Evolutionary conservation across 2,113 vertebrate genomes (phyloP).

Genomic region (Neodon shergylaensis): DNA sequence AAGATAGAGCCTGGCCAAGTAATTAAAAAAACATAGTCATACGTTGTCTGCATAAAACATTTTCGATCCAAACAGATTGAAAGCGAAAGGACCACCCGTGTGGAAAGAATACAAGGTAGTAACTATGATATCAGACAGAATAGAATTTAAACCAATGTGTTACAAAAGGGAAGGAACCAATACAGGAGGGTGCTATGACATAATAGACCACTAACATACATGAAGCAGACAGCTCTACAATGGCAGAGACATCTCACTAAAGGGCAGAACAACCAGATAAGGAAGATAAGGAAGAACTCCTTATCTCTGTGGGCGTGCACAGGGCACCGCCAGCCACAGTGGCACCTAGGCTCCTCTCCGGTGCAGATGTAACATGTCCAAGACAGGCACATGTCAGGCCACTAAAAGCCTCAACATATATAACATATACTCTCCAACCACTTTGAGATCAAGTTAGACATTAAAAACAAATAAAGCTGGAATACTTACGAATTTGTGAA

Average conservation of each 20-base stretch:
- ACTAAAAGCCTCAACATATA: neutral
- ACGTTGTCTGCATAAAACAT: neutral
- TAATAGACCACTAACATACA: neutral
- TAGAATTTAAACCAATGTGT: neutral
- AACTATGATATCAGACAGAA: neutral
- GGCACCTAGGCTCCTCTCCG: neutral
- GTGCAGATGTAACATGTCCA: neutral
- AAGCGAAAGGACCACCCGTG: neutral
- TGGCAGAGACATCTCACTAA: too few relatives aligned
- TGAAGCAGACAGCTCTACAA: neutral
- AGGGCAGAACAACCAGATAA: neutral
- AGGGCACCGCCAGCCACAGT: neutral
- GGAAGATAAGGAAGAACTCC: neutral
- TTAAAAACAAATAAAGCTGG: neutral
- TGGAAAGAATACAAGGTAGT: neutral
- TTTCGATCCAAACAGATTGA: neutral
- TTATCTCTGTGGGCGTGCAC: too few relatives aligned
- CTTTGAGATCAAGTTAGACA: neutral
- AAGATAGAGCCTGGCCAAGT: neutral
- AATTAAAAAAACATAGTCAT: too few relatives aligned
- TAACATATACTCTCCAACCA: neutral
- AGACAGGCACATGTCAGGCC: neutral
- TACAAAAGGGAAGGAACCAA: neutral
- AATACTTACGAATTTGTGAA: neutral
- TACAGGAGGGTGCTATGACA: neutral